These are phyloP conservation scores for Anseranas semipalmata DNA, from an alignment of 2,113 vertebrate genomes.

Conservation along the genomic window DNA sequence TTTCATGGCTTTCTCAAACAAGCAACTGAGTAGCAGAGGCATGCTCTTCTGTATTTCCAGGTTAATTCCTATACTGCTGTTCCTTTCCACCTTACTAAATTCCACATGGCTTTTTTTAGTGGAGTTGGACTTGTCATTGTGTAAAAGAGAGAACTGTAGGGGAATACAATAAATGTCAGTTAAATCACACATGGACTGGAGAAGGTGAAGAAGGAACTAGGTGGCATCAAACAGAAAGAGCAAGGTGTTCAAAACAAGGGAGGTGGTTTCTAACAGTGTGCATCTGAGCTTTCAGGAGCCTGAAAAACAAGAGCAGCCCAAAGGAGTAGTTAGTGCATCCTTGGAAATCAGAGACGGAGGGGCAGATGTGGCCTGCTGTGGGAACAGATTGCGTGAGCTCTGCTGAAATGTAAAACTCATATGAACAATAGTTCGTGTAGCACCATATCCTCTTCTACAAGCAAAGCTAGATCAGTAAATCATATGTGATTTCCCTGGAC, in stretches of 20 bases:
- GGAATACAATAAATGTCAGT: neutral
- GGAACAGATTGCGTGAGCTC: neutral
- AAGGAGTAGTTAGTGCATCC: neutral
- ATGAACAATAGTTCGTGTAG: neutral
- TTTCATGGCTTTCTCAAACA: neutral
- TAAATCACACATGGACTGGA: neutral
- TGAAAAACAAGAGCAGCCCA: neutral
- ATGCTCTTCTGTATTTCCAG: neutral
- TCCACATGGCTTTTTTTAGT: neutral
- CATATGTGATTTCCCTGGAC: neutral
- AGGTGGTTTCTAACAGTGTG: neutral
- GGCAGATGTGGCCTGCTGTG: neutral
- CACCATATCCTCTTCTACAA: neutral
- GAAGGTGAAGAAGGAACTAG: neutral
- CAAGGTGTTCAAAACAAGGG: neutral
- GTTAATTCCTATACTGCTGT: neutral
- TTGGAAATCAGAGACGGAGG: neutral
- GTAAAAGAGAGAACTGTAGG: neutral
- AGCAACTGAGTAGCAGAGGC: neutral
- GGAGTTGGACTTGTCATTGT: neutral
- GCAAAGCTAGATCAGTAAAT: neutral
- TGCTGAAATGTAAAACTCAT: accelerated
- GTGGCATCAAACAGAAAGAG: neutral
- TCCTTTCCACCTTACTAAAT: neutral
- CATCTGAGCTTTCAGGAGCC: neutral